Evolutionary conservation across 2,888 invertebrate genomes (phyloP).

Genomic region (Drosophila austrosaltans): DNA sequence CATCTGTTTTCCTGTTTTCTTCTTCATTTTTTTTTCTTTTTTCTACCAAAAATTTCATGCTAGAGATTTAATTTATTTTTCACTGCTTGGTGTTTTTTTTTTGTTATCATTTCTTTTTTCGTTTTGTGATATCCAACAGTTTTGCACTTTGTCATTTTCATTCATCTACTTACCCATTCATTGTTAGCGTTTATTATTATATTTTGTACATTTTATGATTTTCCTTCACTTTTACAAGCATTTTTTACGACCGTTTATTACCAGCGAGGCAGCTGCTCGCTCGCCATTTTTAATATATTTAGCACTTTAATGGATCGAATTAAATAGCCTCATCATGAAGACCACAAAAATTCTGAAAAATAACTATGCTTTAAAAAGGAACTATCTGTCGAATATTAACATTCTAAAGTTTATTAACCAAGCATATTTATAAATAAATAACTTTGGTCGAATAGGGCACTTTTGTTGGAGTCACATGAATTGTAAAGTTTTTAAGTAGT

Average conservation of each 20-base stretch:
- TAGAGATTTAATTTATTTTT: slow-evolving; percentile 1
- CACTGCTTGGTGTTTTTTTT: background rate
- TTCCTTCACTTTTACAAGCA: slow-evolving; percentile 4
- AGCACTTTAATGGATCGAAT: slow-evolving; percentile 3
- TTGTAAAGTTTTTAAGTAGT: no score
- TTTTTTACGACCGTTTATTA: background rate
- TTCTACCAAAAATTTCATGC: background rate
- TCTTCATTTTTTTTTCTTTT: background rate
- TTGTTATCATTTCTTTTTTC: no score
- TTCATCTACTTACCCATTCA: slow-evolving; percentile 7
- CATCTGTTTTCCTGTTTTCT: background rate
- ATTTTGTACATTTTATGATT: slow-evolving; percentile 9
- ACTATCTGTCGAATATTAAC: background rate
- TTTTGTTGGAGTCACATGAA: no score
- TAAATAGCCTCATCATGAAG: background rate
- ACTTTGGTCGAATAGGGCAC: no score
- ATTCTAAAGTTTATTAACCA: background rate
- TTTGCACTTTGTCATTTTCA: slow-evolving; percentile 9
- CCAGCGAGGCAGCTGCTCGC: background rate
- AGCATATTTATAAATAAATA: no score
- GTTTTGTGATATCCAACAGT: slow-evolving; percentile 3
- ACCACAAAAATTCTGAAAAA: background rate
- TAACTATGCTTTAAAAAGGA: background rate
- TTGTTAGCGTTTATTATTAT: slow-evolving; percentile 9
- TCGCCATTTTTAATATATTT: slow-evolving; percentile 1